Evolutionary conservation across 1,140 invertebrate species (phyloP), one percentile per base, ranked within the genome.

Genomic region (Procambarus virginalis): DNA sequence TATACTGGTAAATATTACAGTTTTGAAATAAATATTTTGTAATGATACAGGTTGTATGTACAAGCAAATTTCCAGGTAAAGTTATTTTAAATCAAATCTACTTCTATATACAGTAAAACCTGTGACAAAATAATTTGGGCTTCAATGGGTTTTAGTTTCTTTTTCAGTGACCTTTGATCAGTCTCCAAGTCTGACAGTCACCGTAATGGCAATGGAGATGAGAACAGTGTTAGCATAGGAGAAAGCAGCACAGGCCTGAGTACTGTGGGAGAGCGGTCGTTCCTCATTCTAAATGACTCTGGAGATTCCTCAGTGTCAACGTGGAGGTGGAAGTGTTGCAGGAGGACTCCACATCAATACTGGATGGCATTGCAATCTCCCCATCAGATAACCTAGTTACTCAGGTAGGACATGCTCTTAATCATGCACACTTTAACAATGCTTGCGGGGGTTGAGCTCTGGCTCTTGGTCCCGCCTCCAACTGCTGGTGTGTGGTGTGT

Each of bases 271-370:
- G 91, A 92, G 82, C 68, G 91, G 6, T 92, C 91, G 22, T 92
- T 92, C 68, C 78, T 92, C 14, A 92, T 92, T 9, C 91, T 92
- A 2, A 90, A 91, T 73, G 91, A 91, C 85, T 90, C 91, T n/a
- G 82, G 70, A n/a, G 91, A 88, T 70, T 83, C 84, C 84, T 55
- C 82, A 89, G n/a, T 93, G 93, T 84, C 91, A 93, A 76, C n/a
- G 92, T 93, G 48, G 93, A 93, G 81, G 93, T 93, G 55, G 93
- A 93, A 75, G 93, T 93, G 22, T 79, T 93, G 51, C 87, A 86
- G 70, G 92, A 93, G 45, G 90, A 91, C 58, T 91, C 90, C 12
- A 46, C 88, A 6, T 64, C 81, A 14, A 82, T 86, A 45, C 75
- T 91, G 2, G 85, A 86, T 14, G 85, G 85, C 6, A 84, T 91